phyloP scores from a whole-genome alignment of 2,888 invertebrate species.

The Amblyjoppa proteus region DNA sequence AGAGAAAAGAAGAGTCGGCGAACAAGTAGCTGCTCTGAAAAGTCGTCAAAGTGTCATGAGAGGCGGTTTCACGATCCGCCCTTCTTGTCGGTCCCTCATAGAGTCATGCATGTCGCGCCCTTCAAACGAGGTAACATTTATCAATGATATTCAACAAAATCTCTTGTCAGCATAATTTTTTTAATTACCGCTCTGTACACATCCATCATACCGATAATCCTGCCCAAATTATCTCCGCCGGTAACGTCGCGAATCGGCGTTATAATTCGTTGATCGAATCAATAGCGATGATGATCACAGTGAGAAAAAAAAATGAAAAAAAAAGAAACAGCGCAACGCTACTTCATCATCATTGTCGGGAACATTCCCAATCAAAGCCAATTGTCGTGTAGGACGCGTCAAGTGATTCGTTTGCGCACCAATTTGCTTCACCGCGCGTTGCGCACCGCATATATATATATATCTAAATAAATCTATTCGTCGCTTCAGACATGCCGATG shows the following conservation, averaged over 20 bases:
- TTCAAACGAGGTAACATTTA: conserved; percentile 83
- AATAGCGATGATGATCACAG: neutral
- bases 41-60: conserved; percentile 84
- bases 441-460: neutral
- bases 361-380: conserved; percentile 33
- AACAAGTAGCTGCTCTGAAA: conserved; percentile 79
- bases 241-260: neutral
- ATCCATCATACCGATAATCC: neutral
- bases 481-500: neutral
- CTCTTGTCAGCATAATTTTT: neutral
- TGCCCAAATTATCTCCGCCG: neutral
- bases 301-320: neutral
- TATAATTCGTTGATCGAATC: neutral
- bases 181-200: neutral
- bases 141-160: neutral
- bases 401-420: conserved; percentile 21
- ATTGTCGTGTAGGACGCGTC: conserved; percentile 27
- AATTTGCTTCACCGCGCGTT: conserved; percentile 28
- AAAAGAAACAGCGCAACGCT: neutral
- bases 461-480: neutral
- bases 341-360: neutral
- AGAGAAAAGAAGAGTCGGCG: conserved; percentile 62
- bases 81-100: conserved; percentile 83
- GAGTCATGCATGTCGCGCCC: conserved; percentile 85
- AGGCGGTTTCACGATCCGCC: conserved; percentile 85